A percentile compares a stretch with the other conserved stretches of the same genome.
Evolutionary conservation across 2,888 invertebrate genomes (phyloP).

Genomic region (Ennomos erosarius): DNA sequence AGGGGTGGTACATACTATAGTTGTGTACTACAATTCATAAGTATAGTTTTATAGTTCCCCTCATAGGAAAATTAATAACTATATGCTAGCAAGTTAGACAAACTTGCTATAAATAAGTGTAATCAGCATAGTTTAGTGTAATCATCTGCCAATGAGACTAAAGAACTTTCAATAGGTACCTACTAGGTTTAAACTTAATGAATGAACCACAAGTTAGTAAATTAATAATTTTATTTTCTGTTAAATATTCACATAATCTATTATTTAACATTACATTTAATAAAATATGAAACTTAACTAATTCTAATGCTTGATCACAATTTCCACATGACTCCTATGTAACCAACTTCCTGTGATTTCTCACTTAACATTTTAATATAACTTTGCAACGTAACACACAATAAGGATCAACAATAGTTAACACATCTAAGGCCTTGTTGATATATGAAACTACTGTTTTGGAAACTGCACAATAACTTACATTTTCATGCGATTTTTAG

Average conservation of each 20-base stretch:
- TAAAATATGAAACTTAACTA: conserved; percentile 83
- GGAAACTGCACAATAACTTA: background rate
- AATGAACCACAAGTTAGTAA: conserved; percentile 67
- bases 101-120: too few relatives aligned
- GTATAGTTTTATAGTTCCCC: too few relatives aligned
- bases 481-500: too few relatives aligned
- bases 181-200: too few relatives aligned
- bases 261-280: conserved; percentile 73
- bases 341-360: conserved; percentile 28
- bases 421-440: conserved; percentile 74
- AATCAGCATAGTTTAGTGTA: too few relatives aligned
- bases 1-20: too few relatives aligned
- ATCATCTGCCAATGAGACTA: too few relatives aligned
- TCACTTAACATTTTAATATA: conserved; percentile 55
- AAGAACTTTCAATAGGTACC: too few relatives aligned
- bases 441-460: conserved; percentile 35
- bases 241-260: conserved; percentile 82
- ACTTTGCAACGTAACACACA: conserved; percentile 61
- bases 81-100: too few relatives aligned
- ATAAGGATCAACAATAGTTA: conserved; percentile 66
- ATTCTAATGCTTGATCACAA: conserved; percentile 76
- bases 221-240: conserved; percentile 83
- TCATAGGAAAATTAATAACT: too few relatives aligned
- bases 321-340: conserved; percentile 67
- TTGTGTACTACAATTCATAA: too few relatives aligned